Evolutionary conservation across 1,140 invertebrate species (phyloP).

Genomic region (Papilio machaon): DNA sequence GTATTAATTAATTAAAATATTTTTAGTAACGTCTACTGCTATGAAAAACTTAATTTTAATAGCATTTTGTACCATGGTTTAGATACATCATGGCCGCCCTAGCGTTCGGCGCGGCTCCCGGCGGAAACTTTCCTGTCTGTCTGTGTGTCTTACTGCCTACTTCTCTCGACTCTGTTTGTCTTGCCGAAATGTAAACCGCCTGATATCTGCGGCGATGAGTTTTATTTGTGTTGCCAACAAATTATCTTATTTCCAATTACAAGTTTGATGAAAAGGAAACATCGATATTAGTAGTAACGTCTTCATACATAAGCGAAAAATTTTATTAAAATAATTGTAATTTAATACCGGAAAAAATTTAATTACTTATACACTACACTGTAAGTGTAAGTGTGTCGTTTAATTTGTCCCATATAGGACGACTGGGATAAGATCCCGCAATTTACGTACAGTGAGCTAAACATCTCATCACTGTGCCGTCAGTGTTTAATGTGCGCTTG

Average conservation of each 20-base stretch:
- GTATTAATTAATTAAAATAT: no score
- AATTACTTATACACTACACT: no score
- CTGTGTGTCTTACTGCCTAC: not conserved
- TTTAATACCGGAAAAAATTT: no score
- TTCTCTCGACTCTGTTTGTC: not conserved
- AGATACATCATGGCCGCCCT: not conserved
- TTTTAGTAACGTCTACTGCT: no score
- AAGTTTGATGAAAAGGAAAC: not conserved
- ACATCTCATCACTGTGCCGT: not conserved
- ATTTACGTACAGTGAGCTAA: no score
- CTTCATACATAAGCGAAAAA: no score
- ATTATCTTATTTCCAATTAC: slow-evolving; percentile 7
- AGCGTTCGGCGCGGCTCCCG: not conserved
- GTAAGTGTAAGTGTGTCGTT: no score
- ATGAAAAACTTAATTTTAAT: no score
- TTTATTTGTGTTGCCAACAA: slow-evolving; percentile 8
- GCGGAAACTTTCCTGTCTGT: not conserved
- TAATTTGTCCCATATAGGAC: not conserved
- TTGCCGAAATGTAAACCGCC: not conserved
- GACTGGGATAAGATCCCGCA: not conserved
- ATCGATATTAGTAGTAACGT: not conserved
- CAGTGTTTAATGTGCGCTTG: not conserved
- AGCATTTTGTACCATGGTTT: no score
- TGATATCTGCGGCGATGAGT: not conserved
- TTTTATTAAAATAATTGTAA: no score